Evolutionary conservation across 2,888 invertebrate species (phyloP).

Genomic region (Drosophila formosana): DNA sequence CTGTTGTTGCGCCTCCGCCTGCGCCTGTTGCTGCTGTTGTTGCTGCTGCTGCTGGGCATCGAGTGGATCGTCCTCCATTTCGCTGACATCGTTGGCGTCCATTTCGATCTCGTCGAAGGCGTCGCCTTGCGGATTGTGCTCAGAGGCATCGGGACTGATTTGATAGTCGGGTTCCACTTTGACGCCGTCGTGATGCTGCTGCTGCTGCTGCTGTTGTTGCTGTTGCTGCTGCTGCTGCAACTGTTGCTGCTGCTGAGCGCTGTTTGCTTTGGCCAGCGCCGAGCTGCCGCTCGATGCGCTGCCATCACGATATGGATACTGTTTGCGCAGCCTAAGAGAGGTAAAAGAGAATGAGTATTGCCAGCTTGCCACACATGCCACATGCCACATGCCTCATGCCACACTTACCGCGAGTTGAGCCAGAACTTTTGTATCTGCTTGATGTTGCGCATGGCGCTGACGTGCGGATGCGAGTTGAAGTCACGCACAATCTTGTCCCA

Average conservation of each 20-base stretch:
- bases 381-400: not conserved
- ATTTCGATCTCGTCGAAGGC: conserved; percentile 83
- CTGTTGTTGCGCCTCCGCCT: conserved; percentile 44
- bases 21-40: conserved; percentile 61
- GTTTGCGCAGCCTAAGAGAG: conserved; percentile 82
- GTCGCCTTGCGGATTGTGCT: conserved; percentile 78
- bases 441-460: conserved; percentile 81
- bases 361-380: not conserved
- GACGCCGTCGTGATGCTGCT: conserved; percentile 68
- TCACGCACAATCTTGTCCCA: conserved; percentile 84
- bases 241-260: conserved; percentile 52
- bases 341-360: not conserved
- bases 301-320: conserved; percentile 79
- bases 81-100: conserved; percentile 71
- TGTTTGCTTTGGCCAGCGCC: conserved; percentile 34
- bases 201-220: conserved; percentile 59
- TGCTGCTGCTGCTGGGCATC: conserved; percentile 66
- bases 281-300: conserved; percentile 33
- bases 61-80: conserved; percentile 73
- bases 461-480: conserved; percentile 83
- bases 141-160: conserved; percentile 74
- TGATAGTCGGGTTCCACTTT: conserved; percentile 83
- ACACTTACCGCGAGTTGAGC: conserved; percentile 83
- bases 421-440: conserved; percentile 85
- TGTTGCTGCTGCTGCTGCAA: conserved; percentile 61